These are phyloP conservation scores for Rhinichthys klamathensis DNA, from an alignment of 2,113 vertebrate genomes.

Conservation along the genomic window DNA sequence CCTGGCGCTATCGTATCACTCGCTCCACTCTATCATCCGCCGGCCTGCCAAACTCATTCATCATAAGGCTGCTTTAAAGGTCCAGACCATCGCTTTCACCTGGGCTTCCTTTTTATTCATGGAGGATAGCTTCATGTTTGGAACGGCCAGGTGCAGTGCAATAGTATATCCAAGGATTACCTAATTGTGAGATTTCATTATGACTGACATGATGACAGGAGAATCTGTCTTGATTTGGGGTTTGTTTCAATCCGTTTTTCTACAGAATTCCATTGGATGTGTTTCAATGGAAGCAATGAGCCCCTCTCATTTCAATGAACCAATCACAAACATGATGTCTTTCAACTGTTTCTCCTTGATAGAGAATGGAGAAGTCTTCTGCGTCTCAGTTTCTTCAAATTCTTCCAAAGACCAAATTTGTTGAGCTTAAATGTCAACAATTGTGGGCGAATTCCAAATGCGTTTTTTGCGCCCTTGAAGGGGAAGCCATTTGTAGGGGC, in stretches of 20 bases:
- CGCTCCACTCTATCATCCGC: slow-evolving; percentile 35
- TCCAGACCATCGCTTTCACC: slow-evolving; percentile 8
- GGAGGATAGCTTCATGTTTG: background rate
- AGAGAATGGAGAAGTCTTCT: background rate
- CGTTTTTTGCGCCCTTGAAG: too few species aligned
- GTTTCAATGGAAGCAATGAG: background rate
- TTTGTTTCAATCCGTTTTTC: background rate
- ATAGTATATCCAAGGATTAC: background rate
- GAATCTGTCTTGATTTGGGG: background rate
- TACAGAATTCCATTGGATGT: background rate
- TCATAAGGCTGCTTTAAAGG: slow-evolving; percentile 54
- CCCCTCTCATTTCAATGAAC: background rate
- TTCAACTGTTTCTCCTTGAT: background rate
- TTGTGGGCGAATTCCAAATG: background rate
- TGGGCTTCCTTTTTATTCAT: slow-evolving; percentile 5
- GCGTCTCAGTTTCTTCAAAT: background rate
- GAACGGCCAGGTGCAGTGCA: background rate
- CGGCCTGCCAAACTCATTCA: slow-evolving; percentile 47
- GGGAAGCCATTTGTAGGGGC: too few species aligned
- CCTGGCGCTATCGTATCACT: slow-evolving; percentile 14
- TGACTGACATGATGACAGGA: background rate
- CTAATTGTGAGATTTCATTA: background rate
- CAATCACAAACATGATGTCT: background rate
- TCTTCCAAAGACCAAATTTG: background rate
- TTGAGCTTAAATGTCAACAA: background rate